Conservation (phyloP, 2,797 vertebrate species). For the Neomorphus geoffroyi region DNA sequence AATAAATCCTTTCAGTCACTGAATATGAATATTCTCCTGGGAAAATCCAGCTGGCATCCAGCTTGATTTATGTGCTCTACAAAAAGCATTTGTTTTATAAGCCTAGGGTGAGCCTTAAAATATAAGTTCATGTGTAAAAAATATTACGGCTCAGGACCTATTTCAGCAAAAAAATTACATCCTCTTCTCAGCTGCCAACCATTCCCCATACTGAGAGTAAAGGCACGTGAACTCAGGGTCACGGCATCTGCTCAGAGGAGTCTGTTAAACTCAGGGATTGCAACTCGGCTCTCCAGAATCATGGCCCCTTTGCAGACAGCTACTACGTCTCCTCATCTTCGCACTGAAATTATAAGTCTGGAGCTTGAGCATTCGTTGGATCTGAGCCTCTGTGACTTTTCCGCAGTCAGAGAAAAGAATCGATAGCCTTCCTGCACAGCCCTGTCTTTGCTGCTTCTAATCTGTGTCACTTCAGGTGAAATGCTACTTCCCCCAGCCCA, state of each 20-base stretch:
- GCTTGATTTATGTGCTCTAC: constrained; percentile 37
- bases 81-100: constrained; percentile 41
- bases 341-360: not conserved
- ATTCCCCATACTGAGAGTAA: not conserved
- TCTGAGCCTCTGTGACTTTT: not conserved
- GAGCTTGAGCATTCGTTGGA: not conserved
- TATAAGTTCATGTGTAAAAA: constrained; percentile 30
- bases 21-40: constrained; percentile 42
- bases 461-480: not conserved
- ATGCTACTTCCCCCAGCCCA: not conserved
- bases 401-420: not conserved
- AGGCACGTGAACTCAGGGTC: not conserved
- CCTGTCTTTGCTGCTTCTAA: not conserved
- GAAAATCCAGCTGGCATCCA: constrained; percentile 28
- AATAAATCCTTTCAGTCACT: constrained; percentile 36
- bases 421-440: not conserved
- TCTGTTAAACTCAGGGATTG: not conserved
- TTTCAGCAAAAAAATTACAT: not conserved
- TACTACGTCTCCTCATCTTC: not conserved
- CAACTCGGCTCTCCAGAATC: not conserved
- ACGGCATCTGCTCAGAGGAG: not conserved
- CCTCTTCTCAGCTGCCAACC: not conserved
- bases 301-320: not conserved
- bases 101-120: constrained; percentile 26
- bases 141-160: not conserved